Conservation (phyloP, 2,797 vertebrate genomes). For the Enteromius unitaeniatus region DNA sequence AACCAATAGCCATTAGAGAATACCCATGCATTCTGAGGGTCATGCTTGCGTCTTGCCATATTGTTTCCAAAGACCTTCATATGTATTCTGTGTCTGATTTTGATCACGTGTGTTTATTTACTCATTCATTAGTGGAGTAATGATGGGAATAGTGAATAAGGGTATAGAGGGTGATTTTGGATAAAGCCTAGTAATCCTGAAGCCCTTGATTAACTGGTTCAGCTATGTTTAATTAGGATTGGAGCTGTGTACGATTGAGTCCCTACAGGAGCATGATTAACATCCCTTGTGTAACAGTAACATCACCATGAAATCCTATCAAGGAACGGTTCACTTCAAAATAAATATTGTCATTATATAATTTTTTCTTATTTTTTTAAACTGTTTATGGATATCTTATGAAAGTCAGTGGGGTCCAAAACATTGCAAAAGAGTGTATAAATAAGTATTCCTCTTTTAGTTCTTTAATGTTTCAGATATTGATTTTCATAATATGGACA, state of each 20-base stretch:
- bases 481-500: not conserved
- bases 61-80: not conserved
- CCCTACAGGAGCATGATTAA: not conserved
- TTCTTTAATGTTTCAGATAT: not conserved
- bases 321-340: not conserved
- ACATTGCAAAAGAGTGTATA: not conserved
- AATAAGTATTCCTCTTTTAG: not conserved
- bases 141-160: not conserved
- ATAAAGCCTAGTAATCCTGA: not conserved
- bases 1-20: not conserved
- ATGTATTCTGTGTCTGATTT: not conserved
- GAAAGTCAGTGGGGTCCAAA: not conserved
- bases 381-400: not conserved
- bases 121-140: slow-evolving; percentile 10
- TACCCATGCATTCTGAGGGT: not conserved
- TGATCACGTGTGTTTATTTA: not conserved
- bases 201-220: not conserved
- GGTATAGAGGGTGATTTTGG: not conserved
- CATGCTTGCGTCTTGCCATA: not conserved
- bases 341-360: not conserved
- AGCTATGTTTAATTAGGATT: not conserved
- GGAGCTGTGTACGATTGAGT: not conserved
- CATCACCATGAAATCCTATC: not conserved
- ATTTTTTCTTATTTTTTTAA: not conserved
- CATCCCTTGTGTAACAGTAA: not conserved